A percentile compares a stretch with the other conserved stretches of the same genome.
These are phyloP conservation scores for Colius striatus DNA, from an alignment of 2,113 vertebrate genomes.

Conservation along the genomic window DNA sequence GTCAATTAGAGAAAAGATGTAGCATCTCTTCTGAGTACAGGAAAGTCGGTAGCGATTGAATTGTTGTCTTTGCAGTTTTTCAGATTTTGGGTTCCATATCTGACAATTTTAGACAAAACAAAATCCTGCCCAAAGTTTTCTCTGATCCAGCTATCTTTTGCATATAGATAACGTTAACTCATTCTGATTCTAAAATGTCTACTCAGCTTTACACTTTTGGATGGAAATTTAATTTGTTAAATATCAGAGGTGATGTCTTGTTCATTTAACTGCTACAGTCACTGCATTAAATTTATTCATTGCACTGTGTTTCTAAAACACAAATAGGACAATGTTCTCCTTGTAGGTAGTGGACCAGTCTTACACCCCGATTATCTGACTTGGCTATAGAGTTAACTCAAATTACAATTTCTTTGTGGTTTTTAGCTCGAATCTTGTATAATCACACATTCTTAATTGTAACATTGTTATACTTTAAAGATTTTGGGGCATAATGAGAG, in stretches of 20 bases:
- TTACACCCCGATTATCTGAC: not conserved
- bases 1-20: not conserved
- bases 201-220: not conserved
- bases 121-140: not conserved
- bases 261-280: not conserved
- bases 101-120: not conserved
- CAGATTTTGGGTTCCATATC: not conserved
- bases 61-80: not conserved
- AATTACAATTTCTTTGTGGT: not conserved
- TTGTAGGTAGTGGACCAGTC: not conserved
- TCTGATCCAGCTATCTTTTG: not conserved
- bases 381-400: not conserved
- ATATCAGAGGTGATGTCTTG: not conserved
- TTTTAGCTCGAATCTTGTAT: not conserved
- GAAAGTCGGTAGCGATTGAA: not conserved
- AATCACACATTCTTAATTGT: not conserved
- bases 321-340: not conserved
- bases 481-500: not conserved
- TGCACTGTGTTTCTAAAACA: not conserved
- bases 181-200: not conserved
- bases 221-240: not conserved
- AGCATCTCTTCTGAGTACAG: not conserved
- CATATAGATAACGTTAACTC: not conserved
- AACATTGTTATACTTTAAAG: not conserved
- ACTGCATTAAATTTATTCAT: not conserved